Conservation (phyloP, 2,797 vertebrate genomes). For the Xerus rutilus region DNA sequence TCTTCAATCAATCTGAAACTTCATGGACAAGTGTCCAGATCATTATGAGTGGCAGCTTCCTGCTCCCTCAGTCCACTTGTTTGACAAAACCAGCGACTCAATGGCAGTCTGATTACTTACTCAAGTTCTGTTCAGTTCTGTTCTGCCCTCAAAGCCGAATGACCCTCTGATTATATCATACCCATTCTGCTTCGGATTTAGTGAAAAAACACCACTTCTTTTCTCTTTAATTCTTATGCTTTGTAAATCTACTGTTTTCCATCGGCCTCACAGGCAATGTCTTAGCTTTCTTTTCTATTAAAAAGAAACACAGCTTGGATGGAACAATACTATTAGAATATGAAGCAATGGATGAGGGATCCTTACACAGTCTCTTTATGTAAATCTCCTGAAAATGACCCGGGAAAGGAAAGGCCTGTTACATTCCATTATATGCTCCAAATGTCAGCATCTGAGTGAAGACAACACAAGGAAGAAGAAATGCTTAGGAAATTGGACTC, state of each 20-base stretch:
- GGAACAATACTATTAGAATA: not conserved
- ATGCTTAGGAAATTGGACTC: slow-evolving; percentile 52
- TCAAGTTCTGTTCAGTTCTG: not conserved
- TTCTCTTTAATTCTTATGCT: slow-evolving; percentile 42
- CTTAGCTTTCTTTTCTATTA: slow-evolving; percentile 44
- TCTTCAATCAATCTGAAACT: slow-evolving; percentile 57
- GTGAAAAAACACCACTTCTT: slow-evolving; percentile 33
- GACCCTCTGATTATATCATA: not conserved
- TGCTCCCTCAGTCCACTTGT: not conserved
- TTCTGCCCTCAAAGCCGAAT: not conserved
- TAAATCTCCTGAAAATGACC: slow-evolving; percentile 32
- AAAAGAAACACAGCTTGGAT: slow-evolving; percentile 12
- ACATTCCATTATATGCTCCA: not conserved
- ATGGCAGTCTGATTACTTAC: not conserved
- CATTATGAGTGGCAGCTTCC: not conserved
- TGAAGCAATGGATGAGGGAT: not conserved
- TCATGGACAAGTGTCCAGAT: not conserved
- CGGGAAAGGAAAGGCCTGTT: slow-evolving; percentile 8
- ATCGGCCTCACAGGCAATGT: not conserved
- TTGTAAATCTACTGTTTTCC: not conserved
- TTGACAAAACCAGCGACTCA: not conserved
- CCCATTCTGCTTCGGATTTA: not conserved
- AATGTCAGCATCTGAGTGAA: not conserved
- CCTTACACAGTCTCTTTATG: not conserved
- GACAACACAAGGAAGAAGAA: not conserved